A percentile compares a stretch with the other conserved stretches of the same genome.
phyloP scores from a whole-genome alignment of 2,113 vertebrate species.

The Cottus gobio region DNA sequence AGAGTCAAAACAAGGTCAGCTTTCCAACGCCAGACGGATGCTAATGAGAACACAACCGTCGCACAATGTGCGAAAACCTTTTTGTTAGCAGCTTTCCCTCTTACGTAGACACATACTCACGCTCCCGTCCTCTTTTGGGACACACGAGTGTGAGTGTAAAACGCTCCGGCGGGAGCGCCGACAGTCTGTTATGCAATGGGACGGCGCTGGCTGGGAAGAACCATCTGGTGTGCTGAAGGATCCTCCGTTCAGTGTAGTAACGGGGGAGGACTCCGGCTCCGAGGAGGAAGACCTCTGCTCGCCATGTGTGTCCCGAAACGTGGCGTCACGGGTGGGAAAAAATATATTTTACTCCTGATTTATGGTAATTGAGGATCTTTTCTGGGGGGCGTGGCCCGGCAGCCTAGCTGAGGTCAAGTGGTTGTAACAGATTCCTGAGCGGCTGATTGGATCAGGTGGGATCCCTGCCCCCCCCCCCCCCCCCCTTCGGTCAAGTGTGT shows the following conservation, averaged over 20 bases:
- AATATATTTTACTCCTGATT: constrained; percentile 40
- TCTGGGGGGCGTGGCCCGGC: constrained; percentile 24
- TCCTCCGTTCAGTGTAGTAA: constrained; percentile 41
- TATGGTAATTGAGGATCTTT: constrained; percentile 32
- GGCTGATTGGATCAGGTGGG: constrained; percentile 31
- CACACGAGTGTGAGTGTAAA: constrained; percentile 44
- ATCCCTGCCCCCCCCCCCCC: background rate
- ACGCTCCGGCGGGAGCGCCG: constrained; percentile 31
- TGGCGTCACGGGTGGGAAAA: constrained; percentile 66
- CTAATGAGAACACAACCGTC: constrained; percentile 22
- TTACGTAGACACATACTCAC: constrained; percentile 8
- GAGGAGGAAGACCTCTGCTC: constrained; percentile 37
- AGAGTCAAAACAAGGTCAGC: constrained; percentile 34
- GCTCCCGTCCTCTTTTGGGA: constrained; percentile 28
- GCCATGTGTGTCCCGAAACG: constrained; percentile 62
- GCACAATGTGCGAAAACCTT: constrained; percentile 16
- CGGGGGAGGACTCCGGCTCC: constrained; percentile 15
- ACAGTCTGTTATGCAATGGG: constrained; percentile 66
- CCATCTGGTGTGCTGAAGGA: constrained; percentile 55
- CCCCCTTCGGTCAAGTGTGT: background rate
- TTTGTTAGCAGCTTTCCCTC: constrained; percentile 25
- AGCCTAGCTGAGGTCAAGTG: constrained; percentile 12
- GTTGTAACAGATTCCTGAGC: constrained; percentile 16
- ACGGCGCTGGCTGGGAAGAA: constrained; percentile 55
- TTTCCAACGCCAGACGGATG: constrained; percentile 1